Evolutionary conservation across 2,113 vertebrate species (phyloP), one percentile per base, ranked within the genome.

Genomic region (Propithecus coquereli): DNA sequence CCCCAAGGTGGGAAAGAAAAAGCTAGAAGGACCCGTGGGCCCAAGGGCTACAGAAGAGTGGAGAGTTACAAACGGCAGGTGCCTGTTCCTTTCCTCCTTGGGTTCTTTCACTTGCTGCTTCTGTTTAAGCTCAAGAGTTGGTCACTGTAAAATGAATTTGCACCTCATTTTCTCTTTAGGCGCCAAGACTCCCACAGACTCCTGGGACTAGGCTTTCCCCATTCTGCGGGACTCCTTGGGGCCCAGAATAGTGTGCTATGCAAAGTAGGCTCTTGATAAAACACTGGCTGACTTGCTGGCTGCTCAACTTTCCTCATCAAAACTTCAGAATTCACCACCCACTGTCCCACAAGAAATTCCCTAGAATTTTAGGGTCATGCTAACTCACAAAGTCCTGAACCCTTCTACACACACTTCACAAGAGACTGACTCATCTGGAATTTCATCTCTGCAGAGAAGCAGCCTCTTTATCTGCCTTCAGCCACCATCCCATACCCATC

Each of bases 351-450:
- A 50, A 10, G 87, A 73, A 96, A 92, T 59, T 30, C 94, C 90
- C 93, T 92, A 90, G 90, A 61, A 95, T 85, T n/a, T 80, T 40
- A 97, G 94, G 90, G 85, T 88, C 54, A 40, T 9, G 11, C 90
- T 90, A 63, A 94, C 89, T 95, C 94, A 40, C 76, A 59, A 34
- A 92, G 54, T 89, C 94, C 97, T 50, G 54, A 82, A 70, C 89
- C 57, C 45, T 90, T 80, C 83, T 27, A 57, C 57, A 65, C 59
- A 73, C 23, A 63, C 90, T 34, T 47, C 76, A 10, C 27, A 13
- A 1, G 54, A 91, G 71, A 94, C 71, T 9, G 22, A 74, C 83
- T 92, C 87, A 8, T 16, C 80, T 7, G 52, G 45, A 85, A 40
- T 16, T n/a, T n/a, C 45, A 77, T 45, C 90, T 84, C 92, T 65